Base-by-base conservation (phyloP, 2,113 vertebrate genomes). In the Hippolais icterina region DNA sequence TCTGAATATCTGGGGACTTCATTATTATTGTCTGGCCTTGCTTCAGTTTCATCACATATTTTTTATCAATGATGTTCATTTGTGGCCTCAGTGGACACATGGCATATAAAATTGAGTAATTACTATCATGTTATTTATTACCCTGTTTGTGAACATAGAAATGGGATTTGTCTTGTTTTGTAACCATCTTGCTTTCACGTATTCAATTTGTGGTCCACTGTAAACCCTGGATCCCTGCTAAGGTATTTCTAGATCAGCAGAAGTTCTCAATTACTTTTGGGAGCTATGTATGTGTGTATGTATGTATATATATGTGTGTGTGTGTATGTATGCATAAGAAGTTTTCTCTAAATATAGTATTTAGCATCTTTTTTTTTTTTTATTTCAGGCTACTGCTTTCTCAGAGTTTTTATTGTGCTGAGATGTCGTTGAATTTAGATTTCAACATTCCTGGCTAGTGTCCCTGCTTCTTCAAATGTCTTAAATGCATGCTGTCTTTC, bases 251-350 rank as follows among this genome's bases (percentile, higher is more conserved):
- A 20, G 10, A 71, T 59, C 33, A 66, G 16, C 47, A 71, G 42
- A 46, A 57, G 3, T 49, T 83, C 53, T 54, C 12, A 54, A 20
- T 49, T 86, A 56, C 57, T 23, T 50, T 59, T 44, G 21, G 11
- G 39, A 28, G 12, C 12, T 72, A 0, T 17, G 4, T 49, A 2
- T 69, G 2, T 53, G 2, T 35, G 9, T 76, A 3, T 63, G 2
- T 29, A 2, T 28, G 0, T 35, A 23, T 23, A 5, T 77, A 21
- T 44, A 2, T 42, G 4, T 22, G 8, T 22, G 50, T 53, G 4
- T 39, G 0, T 52, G 1, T 69, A 1, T 50, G 6, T 22, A 1
- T n/a, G 6, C 47, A 60, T 46, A 14, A 52, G 31, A 52, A 28
- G 3, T 25, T 85, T 41, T 78, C 12, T 14, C 10, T 49, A 49